Evolutionary conservation across 2,797 vertebrate genomes (phyloP).

Genomic region (Malurus leucopterus): DNA sequence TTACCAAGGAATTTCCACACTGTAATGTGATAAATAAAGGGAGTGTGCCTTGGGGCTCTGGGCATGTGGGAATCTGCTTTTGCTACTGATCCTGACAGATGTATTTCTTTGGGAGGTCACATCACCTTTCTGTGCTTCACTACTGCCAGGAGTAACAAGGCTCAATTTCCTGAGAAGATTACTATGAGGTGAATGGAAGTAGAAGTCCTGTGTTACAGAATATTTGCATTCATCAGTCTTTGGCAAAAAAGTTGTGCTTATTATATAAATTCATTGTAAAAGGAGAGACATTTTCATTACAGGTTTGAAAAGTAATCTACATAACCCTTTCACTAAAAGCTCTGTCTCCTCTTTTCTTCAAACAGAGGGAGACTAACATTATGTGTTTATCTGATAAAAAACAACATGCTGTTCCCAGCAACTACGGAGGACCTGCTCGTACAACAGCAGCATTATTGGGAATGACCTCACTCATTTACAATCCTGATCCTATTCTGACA

Average conservation of each 20-base stretch:
- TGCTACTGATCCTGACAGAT: neutral
- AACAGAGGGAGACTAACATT: neutral
- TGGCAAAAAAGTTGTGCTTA: neutral
- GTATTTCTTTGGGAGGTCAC: neutral
- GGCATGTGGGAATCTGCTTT: neutral
- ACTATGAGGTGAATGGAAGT: neutral
- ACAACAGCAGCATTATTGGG: slow-evolving; percentile 24
- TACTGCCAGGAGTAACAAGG: neutral
- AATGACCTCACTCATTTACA: slow-evolving; percentile 55
- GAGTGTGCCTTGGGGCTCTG: neutral
- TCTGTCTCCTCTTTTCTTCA: neutral
- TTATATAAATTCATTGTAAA: neutral
- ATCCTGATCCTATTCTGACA: slow-evolving; percentile 41
- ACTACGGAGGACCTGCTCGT: slow-evolving; percentile 16
- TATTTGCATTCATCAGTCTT: neutral
- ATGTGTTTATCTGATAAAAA: slow-evolving; percentile 36
- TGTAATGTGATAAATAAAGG: neutral
- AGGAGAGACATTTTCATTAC: neutral
- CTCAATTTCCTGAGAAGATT: neutral
- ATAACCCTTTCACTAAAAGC: neutral
- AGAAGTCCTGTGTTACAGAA: neutral
- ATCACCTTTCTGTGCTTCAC: neutral
- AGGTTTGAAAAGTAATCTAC: neutral
- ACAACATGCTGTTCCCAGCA: neutral
- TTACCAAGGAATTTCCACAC: neutral